Evolutionary conservation across 2,888 invertebrate genomes (phyloP).

Genomic region (Lepetodrilus schrolli): DNA sequence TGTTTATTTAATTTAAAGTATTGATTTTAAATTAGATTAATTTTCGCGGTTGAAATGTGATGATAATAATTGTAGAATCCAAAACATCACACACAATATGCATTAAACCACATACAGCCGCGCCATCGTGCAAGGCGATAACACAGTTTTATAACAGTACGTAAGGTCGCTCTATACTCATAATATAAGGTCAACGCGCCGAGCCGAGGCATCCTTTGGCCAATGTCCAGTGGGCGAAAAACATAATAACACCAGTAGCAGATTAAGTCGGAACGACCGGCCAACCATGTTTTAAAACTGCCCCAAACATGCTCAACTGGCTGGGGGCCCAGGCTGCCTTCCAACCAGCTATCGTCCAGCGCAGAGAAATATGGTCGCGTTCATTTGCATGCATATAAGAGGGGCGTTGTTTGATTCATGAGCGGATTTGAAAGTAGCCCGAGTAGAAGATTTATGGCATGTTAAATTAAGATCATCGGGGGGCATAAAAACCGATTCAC

Average conservation of each 20-base stretch:
- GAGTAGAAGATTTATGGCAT: conserved; percentile 41
- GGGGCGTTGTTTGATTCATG: conserved; percentile 27
- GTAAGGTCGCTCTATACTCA: too few species aligned
- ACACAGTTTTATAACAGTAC: too few species aligned
- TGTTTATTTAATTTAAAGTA: too few species aligned
- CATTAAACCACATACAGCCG: too few species aligned
- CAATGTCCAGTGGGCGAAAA: neutral
- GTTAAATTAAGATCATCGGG: conserved; percentile 45
- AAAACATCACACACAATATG: too few species aligned
- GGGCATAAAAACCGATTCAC: conserved; percentile 41
- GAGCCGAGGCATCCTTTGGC: neutral
- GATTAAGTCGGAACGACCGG: neutral
- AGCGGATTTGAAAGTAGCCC: conserved; percentile 27
- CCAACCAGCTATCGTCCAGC: neutral
- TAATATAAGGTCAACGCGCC: too few species aligned
- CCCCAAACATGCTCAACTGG: neutral
- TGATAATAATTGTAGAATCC: too few species aligned
- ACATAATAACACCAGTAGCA: neutral
- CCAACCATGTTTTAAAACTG: neutral
- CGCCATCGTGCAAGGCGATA: too few species aligned
- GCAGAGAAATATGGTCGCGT: neutral
- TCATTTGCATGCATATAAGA: conserved; percentile 32
- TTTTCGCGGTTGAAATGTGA: too few species aligned
- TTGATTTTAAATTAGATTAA: too few species aligned
- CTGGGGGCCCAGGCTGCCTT: neutral